phyloP scores from a whole-genome alignment of 2,888 invertebrate genomes.

The Sesia apiformis region DNA sequence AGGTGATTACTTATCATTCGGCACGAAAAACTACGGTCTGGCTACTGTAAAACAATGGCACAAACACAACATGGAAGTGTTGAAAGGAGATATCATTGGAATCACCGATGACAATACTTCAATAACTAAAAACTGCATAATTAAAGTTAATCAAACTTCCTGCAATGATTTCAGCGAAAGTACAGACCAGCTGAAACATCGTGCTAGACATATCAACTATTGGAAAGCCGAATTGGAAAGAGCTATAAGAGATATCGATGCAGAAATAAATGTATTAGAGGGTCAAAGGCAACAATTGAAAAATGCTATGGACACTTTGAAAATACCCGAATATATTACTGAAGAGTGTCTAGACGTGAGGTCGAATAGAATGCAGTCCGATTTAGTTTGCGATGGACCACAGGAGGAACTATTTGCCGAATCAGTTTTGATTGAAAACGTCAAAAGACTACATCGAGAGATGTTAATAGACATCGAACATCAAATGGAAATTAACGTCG shows the following conservation, averaged over 20 bases:
- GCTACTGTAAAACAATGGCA: constrained; percentile 50
- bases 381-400: constrained; percentile 82
- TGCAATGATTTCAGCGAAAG: constrained; percentile 54
- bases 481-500: constrained; percentile 82
- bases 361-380: constrained; percentile 80
- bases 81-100: constrained; percentile 57
- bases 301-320: constrained; percentile 52
- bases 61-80: constrained; percentile 43
- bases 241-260: constrained; percentile 56
- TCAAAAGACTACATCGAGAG: constrained; percentile 76
- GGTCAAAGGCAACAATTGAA: constrained; percentile 58
- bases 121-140: constrained; percentile 56
- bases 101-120: constrained; percentile 56
- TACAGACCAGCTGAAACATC: constrained; percentile 52
- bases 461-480: constrained; percentile 79
- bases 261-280: constrained; percentile 49
- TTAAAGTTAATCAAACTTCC: constrained; percentile 60
- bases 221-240: constrained; percentile 61
- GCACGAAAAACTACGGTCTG: constrained; percentile 40
- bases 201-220: constrained; percentile 58
- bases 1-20: constrained; percentile 45
- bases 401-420: constrained; percentile 85
- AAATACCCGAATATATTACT: constrained; percentile 56
- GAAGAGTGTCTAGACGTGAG: constrained; percentile 82
- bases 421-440: constrained; percentile 80